Base-by-base conservation (phyloP, 2,797 vertebrate species). In the Buceros bicornis region DNA sequence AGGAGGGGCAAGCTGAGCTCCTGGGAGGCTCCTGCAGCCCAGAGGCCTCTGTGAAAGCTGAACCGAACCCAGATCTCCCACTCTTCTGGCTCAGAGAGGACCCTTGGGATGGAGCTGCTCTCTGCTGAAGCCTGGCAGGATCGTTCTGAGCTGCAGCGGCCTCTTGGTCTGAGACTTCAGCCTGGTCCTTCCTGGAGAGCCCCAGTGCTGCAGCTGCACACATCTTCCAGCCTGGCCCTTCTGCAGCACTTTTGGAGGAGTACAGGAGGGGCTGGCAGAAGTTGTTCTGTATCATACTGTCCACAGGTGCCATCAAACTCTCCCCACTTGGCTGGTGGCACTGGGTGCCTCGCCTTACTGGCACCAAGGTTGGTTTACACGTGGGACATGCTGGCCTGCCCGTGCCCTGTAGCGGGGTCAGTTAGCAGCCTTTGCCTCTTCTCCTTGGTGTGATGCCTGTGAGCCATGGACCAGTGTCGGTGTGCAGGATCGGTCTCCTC, bases 361-460 rank as follows among this genome's bases (percentile, higher is more conserved):
- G 29, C 33, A n/a, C 26, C 28, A 28, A 33, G 16, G 60, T 31
- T 76, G 62, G 43, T 22, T 58, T 58, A 5, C 4, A 5, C 8
- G 9, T 76, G 37, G 31, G 11, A 45, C 3, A 1, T n/a, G 33
- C 81, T 88, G 71, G 14, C 42, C 53, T 80, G 43, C 19, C 50
- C 2, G 0, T 64, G 28, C 26, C 26, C 1, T 8, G 13, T 54
- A 50, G 16, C 3, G 13, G 40, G 8, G 15, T 58, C 16, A 50
- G 35, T 42, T 78, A 26, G 62, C 71, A 65, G n/a, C 42, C 58
- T 73, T 93, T 61, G 31, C 21, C n/a, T 64, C 15, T 40, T 85
- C 37, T 71, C 47, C 47, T 42, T 80, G 28, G 11, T 45, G 14
- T 37, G 56, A 13, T 86, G 67, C 12, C 19, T 3, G 0, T 45